A percentile compares a stretch with the other conserved stretches of the same genome.
phyloP scores from a whole-genome alignment of 35 echinoderm and acorn worm species.

The Lytechinus variegatus region DNA sequence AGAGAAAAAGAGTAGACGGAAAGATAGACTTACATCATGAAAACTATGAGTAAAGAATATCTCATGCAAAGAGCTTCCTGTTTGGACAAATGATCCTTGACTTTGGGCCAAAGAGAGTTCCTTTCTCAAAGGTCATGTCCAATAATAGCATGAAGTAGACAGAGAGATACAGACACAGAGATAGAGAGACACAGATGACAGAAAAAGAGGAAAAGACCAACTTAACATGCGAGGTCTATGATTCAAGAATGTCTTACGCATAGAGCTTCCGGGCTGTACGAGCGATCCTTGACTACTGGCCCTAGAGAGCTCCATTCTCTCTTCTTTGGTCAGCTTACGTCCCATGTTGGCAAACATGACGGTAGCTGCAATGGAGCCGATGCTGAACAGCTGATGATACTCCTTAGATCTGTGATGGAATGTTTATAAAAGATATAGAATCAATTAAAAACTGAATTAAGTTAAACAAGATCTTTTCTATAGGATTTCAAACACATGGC shows the following conservation, averaged over 20 bases:
- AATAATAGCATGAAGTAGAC: not conserved
- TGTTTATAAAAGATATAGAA: too few species aligned
- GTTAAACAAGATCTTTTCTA: too few species aligned
- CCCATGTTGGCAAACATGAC: constrained; percentile 84
- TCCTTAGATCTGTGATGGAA: constrained; percentile 75
- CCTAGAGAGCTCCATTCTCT: constrained; percentile 82
- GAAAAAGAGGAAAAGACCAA: not conserved
- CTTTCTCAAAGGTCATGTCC: too few species aligned
- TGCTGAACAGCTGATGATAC: constrained; percentile 92
- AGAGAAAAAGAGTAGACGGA: too few species aligned
- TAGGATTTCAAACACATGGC: too few species aligned
- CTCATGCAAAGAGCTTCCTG: too few species aligned
- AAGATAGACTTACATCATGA: too few species aligned
- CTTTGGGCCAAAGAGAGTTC: too few species aligned
- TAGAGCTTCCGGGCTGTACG: constrained; percentile 82
- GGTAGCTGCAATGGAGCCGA: constrained; percentile 77
- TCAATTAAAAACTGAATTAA: too few species aligned
- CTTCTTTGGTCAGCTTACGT: constrained; percentile 86
- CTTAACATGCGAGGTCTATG: not conserved
- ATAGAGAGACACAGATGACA: not conserved
- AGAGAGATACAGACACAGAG: not conserved
- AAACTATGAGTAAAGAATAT: too few species aligned
- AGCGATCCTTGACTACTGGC: constrained; percentile 89
- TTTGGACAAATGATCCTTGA: too few species aligned
- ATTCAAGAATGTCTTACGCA: constrained; percentile 75